Base-by-base conservation (phyloP, 2,113 vertebrate genomes). In the Grammomys dolichurus region DNA sequence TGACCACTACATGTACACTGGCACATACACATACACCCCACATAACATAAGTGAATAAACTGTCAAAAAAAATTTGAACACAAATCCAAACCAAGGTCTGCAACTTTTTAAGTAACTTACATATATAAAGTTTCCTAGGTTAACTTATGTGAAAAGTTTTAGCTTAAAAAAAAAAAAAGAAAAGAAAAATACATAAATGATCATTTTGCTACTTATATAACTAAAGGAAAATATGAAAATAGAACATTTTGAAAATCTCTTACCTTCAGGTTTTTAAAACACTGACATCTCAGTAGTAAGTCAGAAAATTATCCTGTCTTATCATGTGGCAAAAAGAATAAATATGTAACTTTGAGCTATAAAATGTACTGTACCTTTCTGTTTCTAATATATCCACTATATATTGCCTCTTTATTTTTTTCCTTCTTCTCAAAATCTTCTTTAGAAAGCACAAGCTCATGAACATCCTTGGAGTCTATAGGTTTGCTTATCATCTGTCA, bases 351-450 rank as follows among this genome's bases (percentile, higher is more conserved):
- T 87, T 51, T 91, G 11, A 97, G 8, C 58, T 69, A 51, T 88
- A 76, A 87, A 97, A 87, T 36, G 10, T 40, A 91, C 2, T 95
- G 96, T 98, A 99, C 99, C 99, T 99, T 99, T 95, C 99, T 99
- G 97, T 99, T 99, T 94, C 63, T 98, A 96, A 99, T 99, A 95
- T 96, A 98, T 11, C 98, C 98, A 0, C 97, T 98, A 94, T 99
- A 99, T 97, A 99, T 98, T 16, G 99, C 98, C 89, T 99, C 99
- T 95, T 99, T 99, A 88, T 99, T 99, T 97, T 97, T 99, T 96
- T 99, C 99, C 96, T 99, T 99, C 95, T 98, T 99, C 98, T 99
- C 98, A 99, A 99, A 99, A 89, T 99, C 99, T 65, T 99, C 99
- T 98, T 99, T 99, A 84, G 99, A 99, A 96, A 99, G 98, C 26